Conservation (phyloP, 2,113 vertebrate genomes). For the Pongo abelii region DNA sequence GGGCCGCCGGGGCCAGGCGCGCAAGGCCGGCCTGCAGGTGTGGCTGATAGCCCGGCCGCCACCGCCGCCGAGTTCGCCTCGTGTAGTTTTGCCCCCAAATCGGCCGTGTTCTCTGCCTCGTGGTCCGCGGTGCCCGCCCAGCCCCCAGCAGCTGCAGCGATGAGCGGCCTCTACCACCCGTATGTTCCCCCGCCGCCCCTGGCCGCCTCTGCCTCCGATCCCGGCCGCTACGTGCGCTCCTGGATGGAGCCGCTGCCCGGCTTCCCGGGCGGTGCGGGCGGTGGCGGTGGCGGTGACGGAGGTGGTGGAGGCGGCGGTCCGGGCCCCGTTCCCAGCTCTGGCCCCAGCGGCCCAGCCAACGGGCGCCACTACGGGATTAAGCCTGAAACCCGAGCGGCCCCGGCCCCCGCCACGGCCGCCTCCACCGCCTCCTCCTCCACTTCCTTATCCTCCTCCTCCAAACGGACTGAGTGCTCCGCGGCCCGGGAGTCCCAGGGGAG, state of each 20-base stretch:
- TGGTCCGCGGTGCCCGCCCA: constrained; percentile 95
- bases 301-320: constrained; percentile 9
- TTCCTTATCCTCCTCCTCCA: constrained; percentile 85
- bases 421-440: constrained; percentile 78
- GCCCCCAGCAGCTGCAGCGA: constrained; percentile 86
- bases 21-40: constrained; percentile 94
- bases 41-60: constrained; percentile 87
- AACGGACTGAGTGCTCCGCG: constrained; percentile 89
- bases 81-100: constrained; percentile 97
- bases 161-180: constrained; percentile 95
- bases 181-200: constrained; percentile 93
- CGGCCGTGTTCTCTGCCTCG: constrained; percentile 93
- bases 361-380: constrained; percentile 92
- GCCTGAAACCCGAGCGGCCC: constrained; percentile 88
- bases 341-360: constrained; percentile 79
- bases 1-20: constrained; percentile 90
- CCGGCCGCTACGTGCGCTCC: constrained; percentile 94
- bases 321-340: constrained; percentile 53
- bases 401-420: constrained; percentile 83
- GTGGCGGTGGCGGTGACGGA: constrained; percentile 8
- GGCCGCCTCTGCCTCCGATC: constrained; percentile 90
- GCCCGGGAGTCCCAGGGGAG: constrained; percentile 89
- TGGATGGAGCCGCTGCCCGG: constrained; percentile 96
- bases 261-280: constrained; percentile 84
- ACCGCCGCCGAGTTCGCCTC: constrained; percentile 90